Percentiles rank a stretch among this genome's conserved stretches.
These are phyloP conservation scores for Bufo gargarizans DNA, from an alignment of 2,113 vertebrate species.

Conservation along the genomic window DNA sequence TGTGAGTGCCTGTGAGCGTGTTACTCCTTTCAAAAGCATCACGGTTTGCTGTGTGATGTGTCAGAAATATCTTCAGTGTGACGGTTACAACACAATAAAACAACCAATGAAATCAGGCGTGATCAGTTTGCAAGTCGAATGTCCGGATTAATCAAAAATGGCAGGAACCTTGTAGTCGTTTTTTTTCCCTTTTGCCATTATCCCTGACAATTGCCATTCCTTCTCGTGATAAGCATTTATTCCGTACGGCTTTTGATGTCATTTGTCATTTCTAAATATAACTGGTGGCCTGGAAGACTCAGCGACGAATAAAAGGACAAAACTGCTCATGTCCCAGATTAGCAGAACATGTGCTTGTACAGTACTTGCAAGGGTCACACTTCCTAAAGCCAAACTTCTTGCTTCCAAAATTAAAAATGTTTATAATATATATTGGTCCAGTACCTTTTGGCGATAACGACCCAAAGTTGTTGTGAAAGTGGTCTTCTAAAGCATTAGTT, in stretches of 20 bases:
- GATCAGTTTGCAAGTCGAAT: slow-evolving; percentile 2
- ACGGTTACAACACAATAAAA: not conserved
- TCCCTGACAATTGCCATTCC: slow-evolving; percentile 12
- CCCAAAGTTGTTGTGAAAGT: not conserved
- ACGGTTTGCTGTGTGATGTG: not conserved
- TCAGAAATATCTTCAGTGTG: not conserved
- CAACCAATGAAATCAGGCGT: slow-evolving; percentile 2
- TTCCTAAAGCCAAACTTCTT: not conserved
- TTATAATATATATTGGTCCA: not conserved
- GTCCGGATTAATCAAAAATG: slow-evolving; percentile 30
- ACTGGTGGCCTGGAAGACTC: slow-evolving; percentile 3
- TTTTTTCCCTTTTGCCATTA: not conserved
- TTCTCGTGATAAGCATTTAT: not conserved
- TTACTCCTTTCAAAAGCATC: slow-evolving; percentile 38
- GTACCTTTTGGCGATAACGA: not conserved
- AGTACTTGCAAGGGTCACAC: not conserved
- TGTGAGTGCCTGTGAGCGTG: slow-evolving; percentile 6
- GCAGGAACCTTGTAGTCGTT: not conserved
- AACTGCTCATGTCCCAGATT: not conserved
- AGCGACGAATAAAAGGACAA: not conserved
- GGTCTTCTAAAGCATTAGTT: not conserved
- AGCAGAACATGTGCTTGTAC: not conserved
- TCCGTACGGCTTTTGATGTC: not conserved
- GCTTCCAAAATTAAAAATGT: not conserved
- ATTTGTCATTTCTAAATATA: slow-evolving; percentile 12